Conservation (phyloP, 1,140 invertebrate species). For the Meloidogyne hapla region DNA sequence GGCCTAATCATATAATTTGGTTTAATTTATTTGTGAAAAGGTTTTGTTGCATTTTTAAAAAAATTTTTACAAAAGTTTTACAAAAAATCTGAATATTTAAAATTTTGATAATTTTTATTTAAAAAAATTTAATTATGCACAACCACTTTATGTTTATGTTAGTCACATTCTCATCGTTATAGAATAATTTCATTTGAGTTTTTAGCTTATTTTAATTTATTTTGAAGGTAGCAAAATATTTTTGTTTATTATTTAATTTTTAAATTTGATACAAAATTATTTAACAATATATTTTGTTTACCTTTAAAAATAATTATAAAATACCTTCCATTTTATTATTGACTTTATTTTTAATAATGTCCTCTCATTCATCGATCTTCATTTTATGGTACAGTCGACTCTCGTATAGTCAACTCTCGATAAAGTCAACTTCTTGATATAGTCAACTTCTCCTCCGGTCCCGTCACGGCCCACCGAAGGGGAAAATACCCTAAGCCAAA, state of each 20-base stretch:
- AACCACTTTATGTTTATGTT: background rate
- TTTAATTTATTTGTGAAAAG: background rate
- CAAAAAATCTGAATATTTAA: background rate
- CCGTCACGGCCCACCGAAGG: too few relatives aligned
- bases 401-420: too few relatives aligned
- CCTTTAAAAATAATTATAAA: background rate
- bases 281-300: background rate
- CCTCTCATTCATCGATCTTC: background rate
- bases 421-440: too few relatives aligned
- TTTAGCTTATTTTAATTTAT: background rate
- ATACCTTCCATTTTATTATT: constrained; percentile 3
- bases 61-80: background rate
- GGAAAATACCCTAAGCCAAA: too few relatives aligned
- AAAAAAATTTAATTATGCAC: background rate
- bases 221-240: background rate
- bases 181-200: too few relatives aligned
- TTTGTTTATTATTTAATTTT: background rate
- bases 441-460: too few relatives aligned
- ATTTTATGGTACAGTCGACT: background rate
- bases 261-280: background rate
- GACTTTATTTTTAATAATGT: background rate
- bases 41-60: background rate
- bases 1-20: constrained; percentile 6
- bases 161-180: background rate
- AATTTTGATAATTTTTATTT: background rate